phyloP scores from a whole-genome alignment of 2,888 invertebrate genomes.

The Philereme vetulata region DNA sequence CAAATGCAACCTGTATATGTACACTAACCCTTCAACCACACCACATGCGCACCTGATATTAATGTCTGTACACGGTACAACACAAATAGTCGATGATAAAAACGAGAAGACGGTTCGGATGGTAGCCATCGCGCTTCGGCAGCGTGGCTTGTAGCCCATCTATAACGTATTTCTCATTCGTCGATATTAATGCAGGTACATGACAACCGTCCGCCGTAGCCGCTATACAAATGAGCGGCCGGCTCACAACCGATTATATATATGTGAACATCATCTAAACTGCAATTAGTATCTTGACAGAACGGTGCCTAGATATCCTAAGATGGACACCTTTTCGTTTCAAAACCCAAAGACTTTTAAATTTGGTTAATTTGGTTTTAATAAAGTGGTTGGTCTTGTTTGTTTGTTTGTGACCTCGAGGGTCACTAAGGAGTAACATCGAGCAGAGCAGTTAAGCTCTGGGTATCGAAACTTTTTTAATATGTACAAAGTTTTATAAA shows the following conservation, averaged over 20 bases:
- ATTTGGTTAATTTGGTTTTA: too few relatives aligned
- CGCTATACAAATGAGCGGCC: slow-evolving; percentile 76
- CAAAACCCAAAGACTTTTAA: too few relatives aligned
- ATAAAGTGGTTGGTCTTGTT: too few relatives aligned
- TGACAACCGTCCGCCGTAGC: slow-evolving; percentile 72
- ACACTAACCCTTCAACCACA: background rate
- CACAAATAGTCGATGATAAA: slow-evolving; percentile 71
- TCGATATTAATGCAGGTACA: slow-evolving; percentile 81
- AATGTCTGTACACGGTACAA: slow-evolving; percentile 58
- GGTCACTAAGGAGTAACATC: too few relatives aligned
- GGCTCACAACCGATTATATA: slow-evolving; percentile 75
- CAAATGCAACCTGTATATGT: background rate
- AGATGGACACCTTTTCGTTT: too few relatives aligned
- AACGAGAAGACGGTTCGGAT: slow-evolving; percentile 67
- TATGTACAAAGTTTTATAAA: too few relatives aligned
- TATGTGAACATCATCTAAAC: slow-evolving; percentile 77
- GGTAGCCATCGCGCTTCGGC: slow-evolving; percentile 62
- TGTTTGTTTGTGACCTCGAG: too few relatives aligned
- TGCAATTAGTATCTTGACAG: slow-evolving; percentile 71
- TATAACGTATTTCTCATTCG: slow-evolving; percentile 83
- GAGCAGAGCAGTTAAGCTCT: too few relatives aligned
- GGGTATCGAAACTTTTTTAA: too few relatives aligned
- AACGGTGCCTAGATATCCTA: slow-evolving; percentile 45
- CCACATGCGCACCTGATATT: slow-evolving; percentile 48
- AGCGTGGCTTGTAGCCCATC: slow-evolving; percentile 76